Evolutionary conservation across 2,888 invertebrate species (phyloP).

Genomic region (Limnephilus marmoratus): DNA sequence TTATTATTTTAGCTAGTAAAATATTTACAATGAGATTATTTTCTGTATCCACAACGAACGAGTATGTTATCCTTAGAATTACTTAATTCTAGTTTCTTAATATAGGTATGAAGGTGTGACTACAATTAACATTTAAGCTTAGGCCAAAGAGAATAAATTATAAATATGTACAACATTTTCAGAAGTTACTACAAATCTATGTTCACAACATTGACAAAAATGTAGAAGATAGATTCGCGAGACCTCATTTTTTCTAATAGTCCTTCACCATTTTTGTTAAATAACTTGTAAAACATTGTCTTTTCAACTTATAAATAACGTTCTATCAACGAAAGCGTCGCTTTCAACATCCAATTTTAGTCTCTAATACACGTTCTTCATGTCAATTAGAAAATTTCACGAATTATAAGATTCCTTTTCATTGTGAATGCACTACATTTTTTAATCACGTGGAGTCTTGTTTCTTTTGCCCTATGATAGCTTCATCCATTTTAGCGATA

Average conservation of each 20-base stretch:
- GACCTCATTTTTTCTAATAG: conserved; percentile 10
- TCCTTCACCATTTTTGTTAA: conserved; percentile 1
- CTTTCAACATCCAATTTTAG: neutral
- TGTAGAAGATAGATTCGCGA: conserved; percentile 1
- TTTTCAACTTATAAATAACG: neutral
- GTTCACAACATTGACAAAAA: neutral
- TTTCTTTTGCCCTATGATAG: conserved; percentile 70
- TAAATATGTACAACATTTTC: neutral
- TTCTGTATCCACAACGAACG: neutral
- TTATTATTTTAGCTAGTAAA: neutral
- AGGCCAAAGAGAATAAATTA: conserved; percentile 6
- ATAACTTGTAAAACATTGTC: neutral
- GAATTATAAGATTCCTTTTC: neutral
- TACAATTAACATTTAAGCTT: neutral
- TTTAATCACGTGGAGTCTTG: conserved; percentile 51
- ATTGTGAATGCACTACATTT: neutral
- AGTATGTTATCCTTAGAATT: neutral
- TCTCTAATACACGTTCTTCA: neutral
- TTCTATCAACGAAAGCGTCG: neutral
- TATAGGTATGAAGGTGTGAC: neutral
- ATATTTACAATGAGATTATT: neutral
- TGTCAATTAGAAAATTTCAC: neutral
- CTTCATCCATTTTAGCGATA: conserved; percentile 73
- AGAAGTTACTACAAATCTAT: conserved; percentile 5
- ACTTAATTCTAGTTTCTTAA: neutral